These are phyloP conservation scores for Mastigias papua DNA, from an alignment of 30 jellyfish, hydroid and myxozoan genomes.

Conservation along the genomic window DNA sequence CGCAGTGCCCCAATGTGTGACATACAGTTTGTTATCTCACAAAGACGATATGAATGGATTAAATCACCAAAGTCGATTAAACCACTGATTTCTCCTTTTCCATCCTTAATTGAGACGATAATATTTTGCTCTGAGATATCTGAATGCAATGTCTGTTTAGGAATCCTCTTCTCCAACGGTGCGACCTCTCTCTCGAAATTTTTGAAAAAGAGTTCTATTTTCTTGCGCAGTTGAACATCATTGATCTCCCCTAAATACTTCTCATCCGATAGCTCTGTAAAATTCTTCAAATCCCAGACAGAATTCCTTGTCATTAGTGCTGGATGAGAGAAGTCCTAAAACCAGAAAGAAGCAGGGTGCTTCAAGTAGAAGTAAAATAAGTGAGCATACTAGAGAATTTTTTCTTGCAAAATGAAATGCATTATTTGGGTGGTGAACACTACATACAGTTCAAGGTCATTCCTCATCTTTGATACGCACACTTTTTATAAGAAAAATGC, in stretches of 20 bases:
- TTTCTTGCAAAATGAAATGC: no score
- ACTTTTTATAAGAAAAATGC: no score
- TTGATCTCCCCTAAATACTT: neutral
- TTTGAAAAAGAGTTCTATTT: neutral
- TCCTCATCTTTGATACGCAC: no score
- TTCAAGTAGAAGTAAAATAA: neutral
- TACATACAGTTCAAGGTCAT: no score
- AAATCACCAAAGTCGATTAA: slow-evolving; percentile 64
- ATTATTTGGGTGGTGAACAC: no score
- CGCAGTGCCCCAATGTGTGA: slow-evolving; percentile 28
- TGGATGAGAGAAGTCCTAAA: slow-evolving; percentile 19
- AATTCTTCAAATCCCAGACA: slow-evolving; percentile 17
- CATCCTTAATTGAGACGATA: neutral
- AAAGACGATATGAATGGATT: slow-evolving; percentile 24
- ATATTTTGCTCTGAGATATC: slow-evolving; percentile 36
- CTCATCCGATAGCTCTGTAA: neutral
- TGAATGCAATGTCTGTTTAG: slow-evolving; percentile 45
- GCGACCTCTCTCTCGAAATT: neutral
- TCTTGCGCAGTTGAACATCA: neutral
- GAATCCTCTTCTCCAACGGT: neutral
- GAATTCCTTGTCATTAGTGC: slow-evolving; percentile 3
- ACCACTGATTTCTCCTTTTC: slow-evolving; percentile 18
- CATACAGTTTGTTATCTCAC: slow-evolving; percentile 63
- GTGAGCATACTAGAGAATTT: no score
- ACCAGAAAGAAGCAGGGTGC: neutral